Percentiles rank a stretch among this genome's conserved stretches.
These are phyloP conservation scores for Lontra canadensis DNA, from an alignment of 2,113 vertebrate species.

Conservation along the genomic window DNA sequence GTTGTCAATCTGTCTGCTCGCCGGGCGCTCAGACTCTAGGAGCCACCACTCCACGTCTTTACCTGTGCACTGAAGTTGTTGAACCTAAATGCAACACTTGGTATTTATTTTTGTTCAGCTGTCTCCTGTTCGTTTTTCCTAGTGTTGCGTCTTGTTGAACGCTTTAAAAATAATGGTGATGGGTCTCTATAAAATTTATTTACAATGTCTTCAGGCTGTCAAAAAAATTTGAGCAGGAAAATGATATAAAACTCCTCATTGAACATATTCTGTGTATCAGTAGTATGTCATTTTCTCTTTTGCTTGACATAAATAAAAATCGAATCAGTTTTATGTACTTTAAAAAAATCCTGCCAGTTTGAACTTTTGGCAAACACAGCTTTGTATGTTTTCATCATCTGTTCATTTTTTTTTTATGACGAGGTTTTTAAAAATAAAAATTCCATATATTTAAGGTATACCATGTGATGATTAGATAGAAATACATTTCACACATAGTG, in stretches of 20 bases:
- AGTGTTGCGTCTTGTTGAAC: not conserved
- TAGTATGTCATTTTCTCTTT: not conserved
- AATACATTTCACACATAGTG: not conserved
- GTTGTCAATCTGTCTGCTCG: not conserved
- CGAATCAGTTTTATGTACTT: not conserved
- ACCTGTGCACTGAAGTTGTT: not conserved
- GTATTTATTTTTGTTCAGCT: not conserved
- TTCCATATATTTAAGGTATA: not conserved
- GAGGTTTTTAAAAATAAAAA: not conserved
- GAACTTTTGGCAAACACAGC: not conserved
- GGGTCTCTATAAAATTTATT: not conserved
- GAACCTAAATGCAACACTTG: not conserved
- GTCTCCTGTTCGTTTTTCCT: not conserved
- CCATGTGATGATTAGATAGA: not conserved
- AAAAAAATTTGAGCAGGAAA: not conserved
- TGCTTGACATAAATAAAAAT: constrained; percentile 25
- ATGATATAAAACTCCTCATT: not conserved
- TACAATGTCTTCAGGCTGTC: not conserved
- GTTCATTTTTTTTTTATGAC: not conserved
- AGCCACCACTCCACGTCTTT: not conserved
- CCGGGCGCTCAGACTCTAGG: not conserved
- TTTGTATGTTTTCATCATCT: not conserved
- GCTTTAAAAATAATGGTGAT: not conserved
- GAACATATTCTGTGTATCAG: not conserved
- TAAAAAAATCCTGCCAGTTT: not conserved